These are phyloP conservation scores for Pristionchus entomophagus DNA, from an alignment of 2,888 invertebrate genomes.

Conservation along the genomic window DNA sequence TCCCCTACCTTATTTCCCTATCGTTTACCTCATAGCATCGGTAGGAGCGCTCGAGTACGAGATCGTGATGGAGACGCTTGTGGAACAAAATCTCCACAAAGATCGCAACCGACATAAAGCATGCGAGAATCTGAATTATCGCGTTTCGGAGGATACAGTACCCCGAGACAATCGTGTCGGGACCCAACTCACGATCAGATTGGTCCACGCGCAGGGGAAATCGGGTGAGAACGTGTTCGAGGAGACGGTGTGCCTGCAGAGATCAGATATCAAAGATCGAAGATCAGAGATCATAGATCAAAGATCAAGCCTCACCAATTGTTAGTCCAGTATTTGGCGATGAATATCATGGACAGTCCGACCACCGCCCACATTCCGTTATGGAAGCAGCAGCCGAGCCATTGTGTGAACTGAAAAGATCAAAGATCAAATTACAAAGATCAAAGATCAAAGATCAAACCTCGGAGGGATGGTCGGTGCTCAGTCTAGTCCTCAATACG, in stretches of 20 bases:
- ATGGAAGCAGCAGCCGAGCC: background rate
- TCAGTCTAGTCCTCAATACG: background rate
- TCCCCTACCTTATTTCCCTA: background rate
- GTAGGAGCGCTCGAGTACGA: background rate
- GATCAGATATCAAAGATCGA: no score
- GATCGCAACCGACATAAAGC: background rate
- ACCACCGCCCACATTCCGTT: background rate
- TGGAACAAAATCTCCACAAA: background rate
- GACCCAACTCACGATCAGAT: background rate
- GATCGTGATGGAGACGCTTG: background rate
- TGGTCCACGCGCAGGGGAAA: background rate
- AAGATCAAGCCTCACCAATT: slow-evolving; percentile 4
- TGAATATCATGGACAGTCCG: background rate
- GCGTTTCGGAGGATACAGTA: background rate
- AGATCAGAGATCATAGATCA: background rate
- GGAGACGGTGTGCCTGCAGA: background rate
- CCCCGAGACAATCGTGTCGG: background rate
- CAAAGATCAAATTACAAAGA: background rate
- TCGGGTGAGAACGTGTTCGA: background rate
- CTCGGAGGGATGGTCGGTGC: background rate
- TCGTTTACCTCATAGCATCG: slow-evolving; percentile 20
- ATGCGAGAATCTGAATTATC: background rate
- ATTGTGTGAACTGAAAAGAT: background rate
- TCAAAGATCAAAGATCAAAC: slow-evolving; percentile 33
- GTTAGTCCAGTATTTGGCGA: background rate